Evolutionary conservation across 64 coral and sea anemone genomes (phyloP).

Genomic region (Exaiptasia diaphana): DNA sequence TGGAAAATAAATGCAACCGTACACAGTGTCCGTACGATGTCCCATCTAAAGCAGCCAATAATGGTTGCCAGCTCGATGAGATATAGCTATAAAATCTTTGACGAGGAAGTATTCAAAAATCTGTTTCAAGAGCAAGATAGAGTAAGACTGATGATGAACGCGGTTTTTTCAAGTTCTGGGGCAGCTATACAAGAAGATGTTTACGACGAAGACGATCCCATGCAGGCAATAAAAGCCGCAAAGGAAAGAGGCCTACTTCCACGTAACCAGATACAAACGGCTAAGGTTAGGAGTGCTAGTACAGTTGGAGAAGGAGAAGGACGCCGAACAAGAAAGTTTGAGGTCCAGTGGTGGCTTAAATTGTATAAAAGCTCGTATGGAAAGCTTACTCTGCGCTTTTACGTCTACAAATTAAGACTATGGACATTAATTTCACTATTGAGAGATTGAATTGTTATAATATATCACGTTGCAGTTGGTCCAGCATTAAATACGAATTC

Average conservation of each 20-base stretch:
- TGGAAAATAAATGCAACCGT: neutral
- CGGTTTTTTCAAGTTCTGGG: neutral
- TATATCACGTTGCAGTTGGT: too few species aligned
- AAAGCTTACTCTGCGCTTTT: too few species aligned
- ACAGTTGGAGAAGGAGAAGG: neutral
- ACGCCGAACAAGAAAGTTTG: too few species aligned
- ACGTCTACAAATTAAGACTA: too few species aligned
- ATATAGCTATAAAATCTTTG: neutral
- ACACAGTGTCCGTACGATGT: neutral
- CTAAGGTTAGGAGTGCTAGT: neutral
- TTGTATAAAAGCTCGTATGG: too few species aligned
- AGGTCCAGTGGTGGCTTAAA: too few species aligned
- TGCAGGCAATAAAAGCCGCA: neutral
- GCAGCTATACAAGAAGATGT: neutral
- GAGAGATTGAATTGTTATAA: too few species aligned
- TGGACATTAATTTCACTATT: too few species aligned
- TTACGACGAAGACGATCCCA: neutral
- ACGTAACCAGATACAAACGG: neutral
- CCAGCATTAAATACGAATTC: too few species aligned
- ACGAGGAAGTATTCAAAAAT: neutral
- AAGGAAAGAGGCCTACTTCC: neutral
- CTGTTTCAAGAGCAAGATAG: neutral
- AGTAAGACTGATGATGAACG: neutral
- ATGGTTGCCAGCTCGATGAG: neutral
- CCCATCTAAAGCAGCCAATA: neutral